Evolutionary conservation across 1,140 invertebrate genomes (phyloP).

Genomic region (Drosophila trapezifrons): DNA sequence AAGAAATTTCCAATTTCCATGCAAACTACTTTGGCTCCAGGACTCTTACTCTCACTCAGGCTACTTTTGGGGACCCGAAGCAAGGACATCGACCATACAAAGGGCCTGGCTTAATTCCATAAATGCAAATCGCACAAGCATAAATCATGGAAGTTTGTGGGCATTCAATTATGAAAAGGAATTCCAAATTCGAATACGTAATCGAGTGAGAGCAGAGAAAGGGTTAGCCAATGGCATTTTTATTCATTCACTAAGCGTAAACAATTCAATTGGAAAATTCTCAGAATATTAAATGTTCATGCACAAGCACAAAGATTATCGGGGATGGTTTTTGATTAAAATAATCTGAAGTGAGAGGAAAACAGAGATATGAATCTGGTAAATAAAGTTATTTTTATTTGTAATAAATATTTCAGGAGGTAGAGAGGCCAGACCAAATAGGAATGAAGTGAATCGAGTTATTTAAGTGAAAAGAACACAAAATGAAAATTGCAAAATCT

Average conservation of each 20-base stretch:
- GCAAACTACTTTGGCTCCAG: conserved; percentile 49
- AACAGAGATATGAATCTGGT: background rate
- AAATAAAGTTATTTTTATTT: conserved; percentile 1
- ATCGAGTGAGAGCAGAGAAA: conserved; percentile 28
- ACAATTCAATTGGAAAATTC: conserved; percentile 24
- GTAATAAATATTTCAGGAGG: background rate
- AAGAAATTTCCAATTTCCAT: conserved; percentile 61
- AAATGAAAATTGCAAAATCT: background rate
- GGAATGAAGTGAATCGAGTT: background rate
- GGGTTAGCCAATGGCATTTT: conserved; percentile 14
- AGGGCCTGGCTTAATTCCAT: conserved; percentile 28
- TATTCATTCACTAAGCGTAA: conserved; percentile 14
- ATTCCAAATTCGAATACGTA: conserved; percentile 47
- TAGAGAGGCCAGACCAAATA: background rate
- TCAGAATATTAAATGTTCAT: conserved; percentile 1
- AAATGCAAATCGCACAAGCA: conserved; percentile 51
- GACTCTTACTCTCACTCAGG: conserved; percentile 17
- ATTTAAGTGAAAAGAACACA: background rate
- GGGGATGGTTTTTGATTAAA: conserved; percentile 4
- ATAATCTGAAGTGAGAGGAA: background rate
- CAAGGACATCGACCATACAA: conserved; percentile 22
- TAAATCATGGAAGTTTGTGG: conserved; percentile 55
- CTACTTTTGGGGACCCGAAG: conserved; percentile 13
- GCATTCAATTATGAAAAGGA: conserved; percentile 60
- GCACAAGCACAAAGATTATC: conserved; percentile 1